Percentiles rank a stretch among this genome's conserved stretches.
Conservation (phyloP, 1,140 invertebrate species). For the Alviniconcha marisindica region DNA sequence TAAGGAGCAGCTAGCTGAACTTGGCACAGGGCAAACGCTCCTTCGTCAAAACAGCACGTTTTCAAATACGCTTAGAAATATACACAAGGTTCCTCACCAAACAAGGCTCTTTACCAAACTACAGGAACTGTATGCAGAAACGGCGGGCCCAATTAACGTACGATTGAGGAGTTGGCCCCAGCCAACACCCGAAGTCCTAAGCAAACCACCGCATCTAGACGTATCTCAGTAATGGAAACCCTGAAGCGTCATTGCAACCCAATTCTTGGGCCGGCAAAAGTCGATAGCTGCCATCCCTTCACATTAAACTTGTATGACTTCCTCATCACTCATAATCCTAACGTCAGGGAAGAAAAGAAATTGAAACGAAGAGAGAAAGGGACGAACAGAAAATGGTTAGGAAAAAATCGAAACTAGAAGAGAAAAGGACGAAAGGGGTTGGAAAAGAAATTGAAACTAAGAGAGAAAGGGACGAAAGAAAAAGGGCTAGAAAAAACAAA, state of each 20-base stretch:
- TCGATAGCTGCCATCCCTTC: not conserved
- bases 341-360: not conserved
- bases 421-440: not conserved
- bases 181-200: too few species aligned
- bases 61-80: too few species aligned
- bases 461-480: not conserved
- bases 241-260: not conserved
- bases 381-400: not conserved
- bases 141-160: too few species aligned
- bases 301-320: constrained; percentile 18
- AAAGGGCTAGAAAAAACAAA: too few species aligned
- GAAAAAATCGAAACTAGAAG: not conserved
- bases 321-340: not conserved
- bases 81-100: too few species aligned
- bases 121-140: too few species aligned
- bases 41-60: too few species aligned
- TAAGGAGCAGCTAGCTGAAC: too few species aligned
- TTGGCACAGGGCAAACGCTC: too few species aligned
- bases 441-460: not conserved
- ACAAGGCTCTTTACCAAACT: too few species aligned
- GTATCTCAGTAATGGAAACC: not conserved
- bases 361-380: not conserved
- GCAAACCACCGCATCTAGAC: not conserved
- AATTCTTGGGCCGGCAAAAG: not conserved
- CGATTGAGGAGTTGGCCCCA: too few species aligned